Percentiles rank a stretch among this genome's conserved stretches.
Conservation (phyloP, 2,113 vertebrate species). For the Campylomormyrus tamandua region DNA sequence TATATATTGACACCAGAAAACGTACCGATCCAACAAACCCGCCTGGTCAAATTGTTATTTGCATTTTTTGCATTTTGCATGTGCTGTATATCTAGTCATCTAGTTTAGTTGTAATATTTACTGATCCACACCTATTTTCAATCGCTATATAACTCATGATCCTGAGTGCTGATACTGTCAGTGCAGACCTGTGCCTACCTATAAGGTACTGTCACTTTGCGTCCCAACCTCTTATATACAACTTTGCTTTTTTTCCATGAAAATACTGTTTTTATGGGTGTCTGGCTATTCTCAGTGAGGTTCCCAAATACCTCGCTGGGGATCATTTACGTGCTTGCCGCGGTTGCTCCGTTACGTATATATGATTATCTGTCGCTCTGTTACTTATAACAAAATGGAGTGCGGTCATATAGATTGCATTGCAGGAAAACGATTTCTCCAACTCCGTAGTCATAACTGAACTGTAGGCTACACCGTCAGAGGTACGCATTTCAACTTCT, state of each 20-base stretch:
- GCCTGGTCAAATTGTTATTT: background rate
- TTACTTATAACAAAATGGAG: constrained; percentile 2
- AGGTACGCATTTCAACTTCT: background rate
- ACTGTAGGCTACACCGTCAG: background rate
- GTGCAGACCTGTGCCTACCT: background rate
- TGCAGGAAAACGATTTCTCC: background rate
- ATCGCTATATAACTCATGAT: background rate
- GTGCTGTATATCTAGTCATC: background rate
- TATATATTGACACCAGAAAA: background rate
- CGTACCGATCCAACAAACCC: background rate
- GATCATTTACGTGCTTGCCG: background rate
- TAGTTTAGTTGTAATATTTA: background rate
- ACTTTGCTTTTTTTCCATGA: background rate
- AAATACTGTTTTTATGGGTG: background rate
- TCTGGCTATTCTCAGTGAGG: background rate
- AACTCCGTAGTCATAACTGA: background rate
- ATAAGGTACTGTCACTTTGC: background rate
- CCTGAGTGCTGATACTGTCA: background rate
- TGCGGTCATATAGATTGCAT: background rate
- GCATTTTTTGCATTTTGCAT: background rate
- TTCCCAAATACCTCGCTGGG: background rate
- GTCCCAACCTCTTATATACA: background rate
- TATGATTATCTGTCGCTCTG: background rate
- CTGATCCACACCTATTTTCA: background rate
- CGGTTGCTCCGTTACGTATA: background rate